Base-by-base conservation (phyloP, 1,140 invertebrate species). In the Aphidius gifuensis region DNA sequence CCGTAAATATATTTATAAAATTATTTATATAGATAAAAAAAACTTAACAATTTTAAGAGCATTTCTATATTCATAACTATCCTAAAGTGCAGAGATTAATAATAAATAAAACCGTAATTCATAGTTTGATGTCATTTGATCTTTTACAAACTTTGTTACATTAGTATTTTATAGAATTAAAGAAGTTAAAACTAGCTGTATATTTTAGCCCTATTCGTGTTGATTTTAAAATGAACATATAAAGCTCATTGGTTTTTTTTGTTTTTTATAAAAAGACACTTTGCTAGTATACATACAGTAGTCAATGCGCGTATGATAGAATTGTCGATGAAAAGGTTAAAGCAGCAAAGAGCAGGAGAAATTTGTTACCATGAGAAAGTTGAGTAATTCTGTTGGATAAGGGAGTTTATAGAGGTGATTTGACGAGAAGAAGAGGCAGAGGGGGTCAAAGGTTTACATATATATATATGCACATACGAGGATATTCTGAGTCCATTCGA, bases 191-290 rank as follows among this genome's bases (percentile, higher is more conserved):
- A 60, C 23, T 50, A 68, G 66, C 66, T 66, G 66, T 64, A 66
- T 70, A 64, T 64, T 68, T 67, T 70, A 72, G 66, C 70, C 72
- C 70, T 67, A 74, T 70, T 74, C 69, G 67, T 74, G 72, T 74
- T 68, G 68, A 66, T 68, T 55, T 62, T 60, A 62, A 72, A 72
- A 69, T 65, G 69, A 69, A 32, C 23, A 32, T 32, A 32, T 32
- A 32, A 32, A 65, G 66, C 66, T 65, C 65, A 66, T 68, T 70
- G 61, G 67, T 70, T 1, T 16, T 16, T 16, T 16, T n/a, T 66
- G 61, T 64, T 63, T 66, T 57, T 44, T 57, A 57, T n/a, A 57
- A 40, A 55, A 48, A 44, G 42, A 56, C 23, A 40, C 42, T 32
- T 44, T 50, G 7, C 38, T 23, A 1, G 1, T 32, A 32, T 32